phyloP scores from a whole-genome alignment of 2,113 vertebrate species.

The Tursiops truncatus region DNA sequence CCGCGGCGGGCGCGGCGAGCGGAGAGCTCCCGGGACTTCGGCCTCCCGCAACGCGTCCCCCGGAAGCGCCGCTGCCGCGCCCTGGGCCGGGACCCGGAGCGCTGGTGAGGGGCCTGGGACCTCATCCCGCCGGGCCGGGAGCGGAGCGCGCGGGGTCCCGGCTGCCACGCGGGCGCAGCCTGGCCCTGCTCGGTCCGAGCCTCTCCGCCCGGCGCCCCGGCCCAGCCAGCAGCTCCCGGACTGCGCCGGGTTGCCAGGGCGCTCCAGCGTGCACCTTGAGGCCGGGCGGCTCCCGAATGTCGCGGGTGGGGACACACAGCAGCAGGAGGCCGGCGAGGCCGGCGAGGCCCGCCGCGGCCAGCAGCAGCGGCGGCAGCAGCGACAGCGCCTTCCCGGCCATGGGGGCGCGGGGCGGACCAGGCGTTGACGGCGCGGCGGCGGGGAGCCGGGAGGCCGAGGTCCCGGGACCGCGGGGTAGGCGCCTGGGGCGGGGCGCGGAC shows the following conservation, averaged over 20 bases:
- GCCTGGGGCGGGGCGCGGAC: constrained; percentile 86
- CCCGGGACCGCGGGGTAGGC: constrained; percentile 77
- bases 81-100: neutral
- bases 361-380: constrained; percentile 76
- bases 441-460: constrained; percentile 64
- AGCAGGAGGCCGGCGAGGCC: constrained; percentile 88
- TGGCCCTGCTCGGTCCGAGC: neutral
- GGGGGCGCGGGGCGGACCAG: neutral
- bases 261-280: constrained; percentile 87
- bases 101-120: neutral
- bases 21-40: neutral
- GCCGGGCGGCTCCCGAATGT: constrained; percentile 84
- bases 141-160: neutral
- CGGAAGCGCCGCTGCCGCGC: neutral
- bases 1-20: neutral
- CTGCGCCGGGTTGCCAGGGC: neutral
- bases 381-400: constrained; percentile 69
- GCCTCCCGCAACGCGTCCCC: neutral
- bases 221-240: neutral
- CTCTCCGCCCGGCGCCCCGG: neutral
- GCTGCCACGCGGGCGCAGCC: neutral
- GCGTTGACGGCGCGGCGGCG: neutral
- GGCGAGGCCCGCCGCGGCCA: constrained; percentile 85
- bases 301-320: constrained; percentile 86
- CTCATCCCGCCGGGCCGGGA: neutral